Evolutionary conservation across 2,888 invertebrate species (phyloP).

Genomic region (Noctua pronuba): DNA sequence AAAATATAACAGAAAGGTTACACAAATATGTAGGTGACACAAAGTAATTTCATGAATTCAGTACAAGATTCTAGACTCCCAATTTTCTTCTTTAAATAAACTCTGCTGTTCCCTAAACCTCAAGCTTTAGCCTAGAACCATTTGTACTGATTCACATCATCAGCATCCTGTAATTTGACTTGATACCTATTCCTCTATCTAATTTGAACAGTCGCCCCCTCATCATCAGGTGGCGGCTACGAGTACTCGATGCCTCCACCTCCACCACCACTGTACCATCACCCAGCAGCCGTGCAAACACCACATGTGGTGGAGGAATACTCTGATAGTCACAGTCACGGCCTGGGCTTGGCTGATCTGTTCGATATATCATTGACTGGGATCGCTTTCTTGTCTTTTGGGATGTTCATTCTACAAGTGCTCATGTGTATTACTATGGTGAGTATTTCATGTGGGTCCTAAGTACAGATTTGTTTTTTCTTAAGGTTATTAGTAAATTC

Average conservation of each 20-base stretch:
- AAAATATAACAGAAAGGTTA: too few species aligned
- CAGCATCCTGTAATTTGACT: not conserved
- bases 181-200: slow-evolving; percentile 9
- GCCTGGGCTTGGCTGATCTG: slow-evolving; percentile 93
- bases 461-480: not conserved
- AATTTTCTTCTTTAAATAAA: too few species aligned
- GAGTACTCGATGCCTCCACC: slow-evolving; percentile 88
- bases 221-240: slow-evolving; percentile 82
- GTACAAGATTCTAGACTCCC: too few species aligned
- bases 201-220: slow-evolving; percentile 43
- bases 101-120: too few species aligned
- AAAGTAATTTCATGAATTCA: too few species aligned
- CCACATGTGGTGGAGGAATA: slow-evolving; percentile 79
- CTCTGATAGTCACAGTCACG: slow-evolving; percentile 87
- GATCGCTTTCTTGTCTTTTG: slow-evolving; percentile 95
- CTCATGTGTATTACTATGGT: slow-evolving; percentile 94
- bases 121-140: too few species aligned
- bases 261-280: slow-evolving; percentile 83
- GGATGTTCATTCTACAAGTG: slow-evolving; percentile 94
- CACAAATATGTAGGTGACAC: too few species aligned
- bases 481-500: not conserved
- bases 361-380: slow-evolving; percentile 95
- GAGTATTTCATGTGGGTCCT: slow-evolving; percentile 67
- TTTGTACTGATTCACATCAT: too few species aligned
- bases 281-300: slow-evolving; percentile 70